Evolutionary conservation across 1,140 invertebrate species (phyloP), one percentile per base, ranked within the genome.

Genomic region (Sinonovacula constricta): DNA sequence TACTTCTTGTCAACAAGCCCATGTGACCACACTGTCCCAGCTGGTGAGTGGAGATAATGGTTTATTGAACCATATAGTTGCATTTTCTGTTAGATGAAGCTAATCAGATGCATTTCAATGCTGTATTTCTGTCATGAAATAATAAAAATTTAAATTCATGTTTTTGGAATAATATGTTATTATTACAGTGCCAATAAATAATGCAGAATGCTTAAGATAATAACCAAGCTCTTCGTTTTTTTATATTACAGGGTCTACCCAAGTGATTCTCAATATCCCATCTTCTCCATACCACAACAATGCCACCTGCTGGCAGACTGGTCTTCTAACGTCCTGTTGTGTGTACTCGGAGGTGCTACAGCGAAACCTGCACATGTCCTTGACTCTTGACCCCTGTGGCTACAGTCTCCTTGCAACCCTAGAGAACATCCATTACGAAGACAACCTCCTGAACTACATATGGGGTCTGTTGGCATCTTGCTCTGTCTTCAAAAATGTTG

Each of bases 391-490:
- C 24, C 15, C 70, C 14, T 74, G 70, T 39, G 60, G 54, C 22
- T 74, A 74, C 28, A 15, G 12, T 0, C 36, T 74, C 18, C 31
- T 34, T 30, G n/a, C 49, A 15, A 49, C 53, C 3, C 0, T 74
- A 26, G 70, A 74, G 22, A 74, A 63, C 26, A 51, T 74, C 10
- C 26, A 49, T 51, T 39, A 63, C 14, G 22, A 24, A 63, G 18
- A 45, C 5, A 34, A 2, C 22, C 54, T 74, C 3, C 30, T 74
- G 1, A 65, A 53, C 30, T 74, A 74, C 31, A 31, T 63, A 65
- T 74, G 70, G 70, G 39, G 70, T 74, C 51, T 3, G 39, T 45
- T 45, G n/a, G n/a, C n/a, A n/a, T n/a, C n/a, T n/a, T n/a, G n/a
- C n/a, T n/a, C n/a, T n/a, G n/a, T n/a, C n/a, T n/a, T n/a, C n/a